A percentile compares a stretch with the other conserved stretches of the same genome.
Conservation (phyloP, 2,888 invertebrate genomes). For the Mythimna vitellina region DNA sequence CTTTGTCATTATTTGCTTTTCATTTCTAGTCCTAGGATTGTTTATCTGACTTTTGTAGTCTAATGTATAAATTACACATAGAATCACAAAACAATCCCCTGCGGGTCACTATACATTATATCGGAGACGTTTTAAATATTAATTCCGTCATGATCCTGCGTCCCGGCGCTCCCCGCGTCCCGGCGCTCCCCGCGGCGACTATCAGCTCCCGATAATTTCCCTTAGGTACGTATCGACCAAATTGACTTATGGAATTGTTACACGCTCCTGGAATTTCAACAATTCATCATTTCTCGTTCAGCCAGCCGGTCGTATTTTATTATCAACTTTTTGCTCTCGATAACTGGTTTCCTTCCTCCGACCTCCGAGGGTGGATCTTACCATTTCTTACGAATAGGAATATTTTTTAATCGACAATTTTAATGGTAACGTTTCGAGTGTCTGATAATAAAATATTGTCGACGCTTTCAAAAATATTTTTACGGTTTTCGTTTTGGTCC, state of each 20-base stretch:
- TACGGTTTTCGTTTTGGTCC: constrained; percentile 39
- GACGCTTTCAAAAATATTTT: constrained; percentile 56
- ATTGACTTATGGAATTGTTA: constrained; percentile 80
- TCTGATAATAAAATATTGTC: constrained; percentile 65
- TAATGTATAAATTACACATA: constrained; percentile 25
- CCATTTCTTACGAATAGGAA: constrained; percentile 57
- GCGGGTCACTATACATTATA: constrained; percentile 47
- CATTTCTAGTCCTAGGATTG: constrained; percentile 8
- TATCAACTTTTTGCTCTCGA: constrained; percentile 63
- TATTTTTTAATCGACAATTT: constrained; percentile 60
- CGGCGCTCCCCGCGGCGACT: constrained; percentile 59
- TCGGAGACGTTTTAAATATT: constrained; percentile 66
- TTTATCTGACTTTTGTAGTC: neutral
- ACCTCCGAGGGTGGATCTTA: constrained; percentile 40
- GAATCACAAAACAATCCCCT: constrained; percentile 43
- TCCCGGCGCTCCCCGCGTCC: constrained; percentile 47
- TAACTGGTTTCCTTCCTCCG: constrained; percentile 65
- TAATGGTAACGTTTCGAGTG: constrained; percentile 63
- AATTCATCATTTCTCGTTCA: constrained; percentile 74
- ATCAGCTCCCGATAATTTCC: constrained; percentile 80
- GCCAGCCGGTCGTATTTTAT: constrained; percentile 62
- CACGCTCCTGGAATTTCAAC: constrained; percentile 76
- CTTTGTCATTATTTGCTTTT: constrained; percentile 22
- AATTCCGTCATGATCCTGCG: constrained; percentile 53
- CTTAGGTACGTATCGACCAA: constrained; percentile 78